Evolutionary conservation across 1,140 invertebrate genomes (phyloP), one percentile per base, ranked within the genome.

Genomic region (Drosophila setifemur): DNA sequence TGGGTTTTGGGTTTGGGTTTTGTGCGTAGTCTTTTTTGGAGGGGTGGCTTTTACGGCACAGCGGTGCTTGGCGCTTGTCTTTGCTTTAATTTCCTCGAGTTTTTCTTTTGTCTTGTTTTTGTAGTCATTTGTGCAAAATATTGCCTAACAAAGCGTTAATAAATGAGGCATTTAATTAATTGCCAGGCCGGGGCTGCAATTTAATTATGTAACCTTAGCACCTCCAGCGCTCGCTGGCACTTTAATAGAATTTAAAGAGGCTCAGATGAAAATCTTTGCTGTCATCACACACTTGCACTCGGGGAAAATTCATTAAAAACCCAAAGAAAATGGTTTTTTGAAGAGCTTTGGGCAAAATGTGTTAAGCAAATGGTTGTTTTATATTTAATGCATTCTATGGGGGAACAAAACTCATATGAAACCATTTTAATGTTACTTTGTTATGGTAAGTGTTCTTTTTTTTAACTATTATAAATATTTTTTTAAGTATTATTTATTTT

Each of bases 121-220:
- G 67, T 85, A 83, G 79, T 74, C 79, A 70, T 85, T 85, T 85
- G 74, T 85, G 70, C n/a, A 81, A 85, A 85, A 86, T 76, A 86
- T 76, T 86, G 81, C 67, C 63, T 74, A 86, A 86, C 81, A 86
- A 86, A 81, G 81, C 81, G 81, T 86, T 86, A 86, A 76, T 86
- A 86, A 86, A 86, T 86, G 75, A 81, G 81, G 85, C 81, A 81
- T 86, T 86, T 86, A 86, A 86, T 86, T 86, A 86, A 86, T 86
- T 86, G 75, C 70, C 52, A 48, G 45, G 63, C 53, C 69, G 43
- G 39, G 71, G 61, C 61, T 73, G 75, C 61, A 86, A 86, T 81
- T 86, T 86, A 86, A 86, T 86, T 86, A 81, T 79, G 81, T 86
- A 86, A 86, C 85, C 82, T 86, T 81, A 81, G 81, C 81, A 72